These are phyloP conservation scores for Phalacrocorax carbo DNA, from an alignment of 2,113 vertebrate species.

Conservation along the genomic window DNA sequence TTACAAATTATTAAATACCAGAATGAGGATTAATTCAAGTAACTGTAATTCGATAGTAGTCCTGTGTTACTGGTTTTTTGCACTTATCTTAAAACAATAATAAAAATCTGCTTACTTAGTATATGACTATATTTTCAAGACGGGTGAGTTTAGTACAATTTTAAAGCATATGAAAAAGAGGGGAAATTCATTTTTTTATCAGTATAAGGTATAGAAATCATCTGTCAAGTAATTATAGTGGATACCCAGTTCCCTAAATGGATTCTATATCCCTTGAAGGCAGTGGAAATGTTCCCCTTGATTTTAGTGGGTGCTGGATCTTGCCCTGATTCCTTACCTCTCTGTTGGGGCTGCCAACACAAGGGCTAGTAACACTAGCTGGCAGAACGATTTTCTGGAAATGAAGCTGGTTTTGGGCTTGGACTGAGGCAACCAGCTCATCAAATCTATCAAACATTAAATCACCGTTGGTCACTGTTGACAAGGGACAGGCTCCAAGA, in stretches of 20 bases:
- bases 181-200: not conserved
- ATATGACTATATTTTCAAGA: not conserved
- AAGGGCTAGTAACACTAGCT: not conserved
- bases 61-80: slow-evolving; percentile 8
- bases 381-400: not conserved
- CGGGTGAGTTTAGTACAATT: not conserved
- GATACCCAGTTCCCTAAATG: not conserved
- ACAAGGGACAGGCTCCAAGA: not conserved
- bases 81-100: slow-evolving; percentile 17
- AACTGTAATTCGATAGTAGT: slow-evolving; percentile 35
- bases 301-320: not conserved
- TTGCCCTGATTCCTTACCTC: not conserved
- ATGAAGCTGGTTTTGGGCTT: not conserved
- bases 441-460: not conserved
- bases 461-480: not conserved
- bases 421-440: not conserved
- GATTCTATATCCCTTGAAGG: not conserved
- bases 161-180: not conserved
- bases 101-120: not conserved
- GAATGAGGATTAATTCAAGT: slow-evolving; percentile 62
- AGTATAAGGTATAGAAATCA: not conserved
- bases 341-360: not conserved
- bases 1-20: slow-evolving; percentile 68
- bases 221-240: not conserved
- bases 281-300: not conserved